These are phyloP conservation scores for Diabrotica balteata DNA, from an alignment of 2,888 invertebrate genomes.

Conservation along the genomic window DNA sequence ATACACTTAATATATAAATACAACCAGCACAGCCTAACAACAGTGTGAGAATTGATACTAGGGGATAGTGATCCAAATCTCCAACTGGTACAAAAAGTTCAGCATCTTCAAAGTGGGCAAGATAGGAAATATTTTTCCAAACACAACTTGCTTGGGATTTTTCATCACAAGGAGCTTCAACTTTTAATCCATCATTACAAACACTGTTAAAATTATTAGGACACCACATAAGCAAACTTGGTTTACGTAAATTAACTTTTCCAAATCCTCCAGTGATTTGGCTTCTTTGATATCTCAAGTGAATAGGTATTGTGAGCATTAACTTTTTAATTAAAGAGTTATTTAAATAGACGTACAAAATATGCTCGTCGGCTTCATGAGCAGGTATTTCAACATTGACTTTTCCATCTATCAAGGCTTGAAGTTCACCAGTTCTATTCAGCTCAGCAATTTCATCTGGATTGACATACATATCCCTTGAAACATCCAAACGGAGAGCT, in stretches of 20 bases:
- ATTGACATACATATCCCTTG: slow-evolving; percentile 59
- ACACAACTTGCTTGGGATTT: slow-evolving; percentile 48
- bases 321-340: slow-evolving; percentile 49
- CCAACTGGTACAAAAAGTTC: slow-evolving; percentile 60
- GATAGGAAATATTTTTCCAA: slow-evolving; percentile 60
- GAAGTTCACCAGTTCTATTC: slow-evolving; percentile 48
- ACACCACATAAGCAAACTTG: slow-evolving; percentile 54
- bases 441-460: slow-evolving; percentile 60
- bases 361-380: slow-evolving; percentile 56
- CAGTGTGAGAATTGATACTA: slow-evolving; percentile 58
- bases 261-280: slow-evolving; percentile 60
- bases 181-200: slow-evolving; percentile 51
- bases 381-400: slow-evolving; percentile 59
- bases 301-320: slow-evolving; percentile 59
- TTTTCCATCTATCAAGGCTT: slow-evolving; percentile 50
- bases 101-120: slow-evolving; percentile 57
- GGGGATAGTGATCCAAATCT: slow-evolving; percentile 58
- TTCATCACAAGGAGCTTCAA: slow-evolving; percentile 56
- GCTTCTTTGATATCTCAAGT: slow-evolving; percentile 62
- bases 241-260: slow-evolving; percentile 54
- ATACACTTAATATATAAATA: slow-evolving; percentile 59
- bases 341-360: slow-evolving; percentile 55
- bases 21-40: slow-evolving; percentile 61
- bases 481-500: slow-evolving; percentile 53
- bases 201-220: slow-evolving; percentile 42